Evolutionary conservation across 2,888 invertebrate genomes (phyloP), one percentile per base, ranked within the genome.

Genomic region (Ormyrus thymus): DNA sequence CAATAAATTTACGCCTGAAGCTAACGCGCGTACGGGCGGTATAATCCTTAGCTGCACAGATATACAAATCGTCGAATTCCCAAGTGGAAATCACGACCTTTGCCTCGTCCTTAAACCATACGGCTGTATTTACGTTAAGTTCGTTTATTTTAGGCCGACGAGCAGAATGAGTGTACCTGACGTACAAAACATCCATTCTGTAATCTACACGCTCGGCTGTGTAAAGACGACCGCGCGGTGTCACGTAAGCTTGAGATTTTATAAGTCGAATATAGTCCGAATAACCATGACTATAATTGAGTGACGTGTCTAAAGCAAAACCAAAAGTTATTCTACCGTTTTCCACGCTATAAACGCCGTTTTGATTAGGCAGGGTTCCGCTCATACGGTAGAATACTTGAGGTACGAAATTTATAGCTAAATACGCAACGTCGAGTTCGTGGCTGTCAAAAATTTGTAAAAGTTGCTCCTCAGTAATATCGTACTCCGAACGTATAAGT

Each of bases 401-500:
- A 56, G 56, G 56, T 10, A n/a, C n/a, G n/a, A 56, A 56, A 56
- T 56, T 56, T 7, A 56, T n/a, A 10, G n/a, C 56, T 7, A n/a
- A 56, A n/a, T n/a, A 56, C 7, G n/a, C 56, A 7, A 56, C n/a
- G 7, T 56, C 56, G 2, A n/a, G 8, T n/a, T 56, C 56, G n/a
- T 56, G 56, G 11, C n/a, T n/a, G n/a, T 56, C 56, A 56, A 56
- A n/a, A 10, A 56, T n/a, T n/a, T 13, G 4, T 7, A 10, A 56
- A 10, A 56, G 10, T n/a, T n/a, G 2, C 56, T 9, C 10, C 10
- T 56, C 10, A n/a, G 10, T 6, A 6, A 13, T 56, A n/a, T 56
- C 56, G n/a, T 56, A 56, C n/a, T 56, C n/a, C 56, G 56, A 56
- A n/a, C n/a, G 8, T n/a, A 56, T n/a, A n/a, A 10, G n/a, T n/a